phyloP scores from a whole-genome alignment of 1,140 invertebrate species.

The Lasaia peninsularis region DNA sequence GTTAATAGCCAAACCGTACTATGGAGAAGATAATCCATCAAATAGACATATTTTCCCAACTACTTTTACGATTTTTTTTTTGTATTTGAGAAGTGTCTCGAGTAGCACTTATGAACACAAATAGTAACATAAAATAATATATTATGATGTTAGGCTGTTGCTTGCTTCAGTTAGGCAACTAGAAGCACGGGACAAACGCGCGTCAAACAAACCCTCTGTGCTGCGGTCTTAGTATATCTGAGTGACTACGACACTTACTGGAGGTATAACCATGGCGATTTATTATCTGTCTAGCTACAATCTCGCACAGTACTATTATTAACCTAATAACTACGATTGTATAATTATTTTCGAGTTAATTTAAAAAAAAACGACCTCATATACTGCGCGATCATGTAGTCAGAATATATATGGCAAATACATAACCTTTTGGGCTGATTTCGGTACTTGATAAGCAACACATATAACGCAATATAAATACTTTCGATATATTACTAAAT shows the following conservation, averaged over 20 bases:
- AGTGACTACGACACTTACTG: constrained; percentile 33
- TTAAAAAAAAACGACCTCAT: neutral
- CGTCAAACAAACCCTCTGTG: constrained; percentile 54
- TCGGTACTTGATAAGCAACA: constrained; percentile 55
- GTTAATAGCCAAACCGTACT: constrained; percentile 24
- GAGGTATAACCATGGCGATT: constrained; percentile 33
- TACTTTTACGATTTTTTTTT: neutral
- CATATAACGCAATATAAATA: constrained; percentile 48
- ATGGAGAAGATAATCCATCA: constrained; percentile 22
- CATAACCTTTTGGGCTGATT: constrained; percentile 25
- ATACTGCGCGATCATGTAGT: constrained; percentile 24
- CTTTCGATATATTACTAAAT: constrained; percentile 41
- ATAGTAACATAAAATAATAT: constrained; percentile 54
- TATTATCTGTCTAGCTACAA: constrained; percentile 30
- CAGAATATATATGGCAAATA: constrained; percentile 14
- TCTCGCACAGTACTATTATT: constrained; percentile 21
- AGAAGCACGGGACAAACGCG: constrained; percentile 72
- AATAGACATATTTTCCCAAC: neutral
- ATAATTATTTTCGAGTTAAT: neutral
- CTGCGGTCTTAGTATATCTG: constrained; percentile 33
- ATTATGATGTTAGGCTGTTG: constrained; percentile 35
- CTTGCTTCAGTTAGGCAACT: constrained; percentile 66
- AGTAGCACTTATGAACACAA: constrained; percentile 48
- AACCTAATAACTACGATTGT: neutral
- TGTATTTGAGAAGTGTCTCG: constrained; percentile 20